Evolutionary conservation across 2,888 invertebrate genomes (phyloP).

Genomic region (Philopedon plagiatum): DNA sequence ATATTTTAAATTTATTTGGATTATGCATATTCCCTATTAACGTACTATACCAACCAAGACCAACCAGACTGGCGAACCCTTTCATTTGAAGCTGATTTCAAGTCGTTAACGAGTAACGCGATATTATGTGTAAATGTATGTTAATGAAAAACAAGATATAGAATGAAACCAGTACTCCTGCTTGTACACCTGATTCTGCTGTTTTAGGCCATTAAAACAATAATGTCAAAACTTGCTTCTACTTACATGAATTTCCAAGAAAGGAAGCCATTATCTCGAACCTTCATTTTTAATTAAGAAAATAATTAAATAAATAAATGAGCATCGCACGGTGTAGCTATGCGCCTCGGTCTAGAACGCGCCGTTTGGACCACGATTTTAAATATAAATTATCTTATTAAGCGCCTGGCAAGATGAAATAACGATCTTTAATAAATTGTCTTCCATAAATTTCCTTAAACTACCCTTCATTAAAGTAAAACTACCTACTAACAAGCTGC

Average conservation of each 20-base stretch:
- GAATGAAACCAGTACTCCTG: no score
- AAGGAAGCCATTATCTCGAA: slow-evolving; percentile 41
- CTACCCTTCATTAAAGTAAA: slow-evolving; percentile 47
- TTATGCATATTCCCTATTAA: no score
- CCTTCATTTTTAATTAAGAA: slow-evolving; percentile 45
- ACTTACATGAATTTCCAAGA: slow-evolving; percentile 27
- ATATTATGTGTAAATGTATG: no score
- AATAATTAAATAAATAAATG: slow-evolving; percentile 48
- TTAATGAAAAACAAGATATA: not conserved
- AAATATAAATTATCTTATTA: slow-evolving; percentile 50
- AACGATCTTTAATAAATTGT: slow-evolving; percentile 49
- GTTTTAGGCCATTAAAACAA: slow-evolving; percentile 14
- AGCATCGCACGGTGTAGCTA: slow-evolving; percentile 28
- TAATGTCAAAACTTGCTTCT: slow-evolving; percentile 14
- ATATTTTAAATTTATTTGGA: no score
- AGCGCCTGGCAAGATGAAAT: slow-evolving; percentile 39
- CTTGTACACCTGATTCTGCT: not conserved
- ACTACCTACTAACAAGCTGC: slow-evolving; percentile 45
- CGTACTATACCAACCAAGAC: no score
- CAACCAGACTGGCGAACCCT: no score
- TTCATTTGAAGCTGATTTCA: no score
- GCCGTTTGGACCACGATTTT: slow-evolving; percentile 40
- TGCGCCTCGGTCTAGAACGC: slow-evolving; percentile 26
- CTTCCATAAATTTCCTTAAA: slow-evolving; percentile 46
- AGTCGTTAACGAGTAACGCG: no score